These are phyloP conservation scores for Tetramorium alpestre DNA, from an alignment of 1,140 invertebrate genomes.

Conservation along the genomic window DNA sequence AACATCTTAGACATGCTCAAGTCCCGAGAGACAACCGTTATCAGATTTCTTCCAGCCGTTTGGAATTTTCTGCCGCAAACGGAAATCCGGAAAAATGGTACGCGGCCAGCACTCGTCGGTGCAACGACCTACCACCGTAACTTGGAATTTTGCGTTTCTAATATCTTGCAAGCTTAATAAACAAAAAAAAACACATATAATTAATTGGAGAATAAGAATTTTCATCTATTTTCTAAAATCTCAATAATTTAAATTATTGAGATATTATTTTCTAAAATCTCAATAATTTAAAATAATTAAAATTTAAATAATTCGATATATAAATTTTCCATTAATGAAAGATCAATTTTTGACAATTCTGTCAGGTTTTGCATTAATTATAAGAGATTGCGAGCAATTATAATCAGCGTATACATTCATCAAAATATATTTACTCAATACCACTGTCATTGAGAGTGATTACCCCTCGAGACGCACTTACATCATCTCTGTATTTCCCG, in stretches of 20 bases:
- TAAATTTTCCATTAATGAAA: neutral
- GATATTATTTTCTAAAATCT: neutral
- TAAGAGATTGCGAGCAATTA: neutral
- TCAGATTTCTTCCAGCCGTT: slow-evolving; percentile 24
- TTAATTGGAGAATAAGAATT: neutral
- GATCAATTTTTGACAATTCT: neutral
- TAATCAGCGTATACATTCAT: no score
- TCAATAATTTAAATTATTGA: neutral
- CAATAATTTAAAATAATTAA: neutral
- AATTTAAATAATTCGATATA: neutral
- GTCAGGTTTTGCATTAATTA: neutral
- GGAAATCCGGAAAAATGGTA: slow-evolving; percentile 9
- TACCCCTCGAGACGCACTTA: neutral
- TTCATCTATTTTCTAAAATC: neutral
- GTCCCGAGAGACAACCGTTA: slow-evolving; percentile 38
- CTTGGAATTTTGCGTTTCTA: neutral
- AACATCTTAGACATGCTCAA: slow-evolving; percentile 32
- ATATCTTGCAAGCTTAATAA: neutral
- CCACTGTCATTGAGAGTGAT: neutral
- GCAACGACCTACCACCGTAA: neutral
- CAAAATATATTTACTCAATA: neutral
- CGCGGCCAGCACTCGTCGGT: neutral
- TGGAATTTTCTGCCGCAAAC: slow-evolving; percentile 32
- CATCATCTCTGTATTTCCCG: slow-evolving; percentile 7
- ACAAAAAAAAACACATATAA: neutral